Percentiles rank a stretch among this genome's conserved stretches.
Evolutionary conservation across 1,140 invertebrate genomes (phyloP).

Genomic region (Harlomillsia oculata): DNA sequence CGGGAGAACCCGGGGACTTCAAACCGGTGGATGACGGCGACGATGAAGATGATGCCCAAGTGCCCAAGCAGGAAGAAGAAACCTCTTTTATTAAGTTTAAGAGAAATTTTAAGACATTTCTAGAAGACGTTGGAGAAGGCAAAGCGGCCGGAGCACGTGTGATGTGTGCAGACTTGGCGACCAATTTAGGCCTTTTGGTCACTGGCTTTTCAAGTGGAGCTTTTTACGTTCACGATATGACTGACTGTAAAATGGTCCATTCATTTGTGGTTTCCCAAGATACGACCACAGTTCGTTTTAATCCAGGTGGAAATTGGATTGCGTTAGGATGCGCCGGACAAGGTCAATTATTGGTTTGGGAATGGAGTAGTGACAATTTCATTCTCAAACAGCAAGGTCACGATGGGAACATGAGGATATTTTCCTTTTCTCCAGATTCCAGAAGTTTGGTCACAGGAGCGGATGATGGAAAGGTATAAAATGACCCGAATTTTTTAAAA

Average conservation of each 20-base stretch:
- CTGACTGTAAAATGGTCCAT: slow-evolving; percentile 73
- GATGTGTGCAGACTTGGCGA: slow-evolving; percentile 70
- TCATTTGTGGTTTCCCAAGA: slow-evolving; percentile 47
- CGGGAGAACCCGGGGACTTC: slow-evolving; percentile 52
- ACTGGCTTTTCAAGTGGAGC: slow-evolving; percentile 68
- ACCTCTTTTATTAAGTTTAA: slow-evolving; percentile 55
- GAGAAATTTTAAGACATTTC: slow-evolving; percentile 59
- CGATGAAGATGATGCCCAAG: slow-evolving; percentile 39
- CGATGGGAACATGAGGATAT: slow-evolving; percentile 72
- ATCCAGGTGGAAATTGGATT: slow-evolving; percentile 98
- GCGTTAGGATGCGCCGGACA: slow-evolving; percentile 71
- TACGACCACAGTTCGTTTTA: too few relatives aligned
- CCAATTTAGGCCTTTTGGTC: slow-evolving; percentile 63
- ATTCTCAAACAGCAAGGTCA: slow-evolving; percentile 96
- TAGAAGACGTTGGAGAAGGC: slow-evolving; percentile 56
- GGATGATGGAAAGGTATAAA: slow-evolving; percentile 81
- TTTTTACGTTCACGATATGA: slow-evolving; percentile 86
- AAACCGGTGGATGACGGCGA: slow-evolving; percentile 41
- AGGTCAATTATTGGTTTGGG: slow-evolving; percentile 92
- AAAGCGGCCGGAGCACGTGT: slow-evolving; percentile 50
- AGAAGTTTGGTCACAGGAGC: slow-evolving; percentile 84
- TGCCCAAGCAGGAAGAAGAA: slow-evolving; percentile 33
- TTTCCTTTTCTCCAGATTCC: slow-evolving; percentile 85
- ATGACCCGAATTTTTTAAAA: neutral
- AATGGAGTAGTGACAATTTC: slow-evolving; percentile 98